Evolutionary conservation across 2,113 vertebrate genomes (phyloP), one percentile per base, ranked within the genome.

Genomic region (Dromas ardeola): DNA sequence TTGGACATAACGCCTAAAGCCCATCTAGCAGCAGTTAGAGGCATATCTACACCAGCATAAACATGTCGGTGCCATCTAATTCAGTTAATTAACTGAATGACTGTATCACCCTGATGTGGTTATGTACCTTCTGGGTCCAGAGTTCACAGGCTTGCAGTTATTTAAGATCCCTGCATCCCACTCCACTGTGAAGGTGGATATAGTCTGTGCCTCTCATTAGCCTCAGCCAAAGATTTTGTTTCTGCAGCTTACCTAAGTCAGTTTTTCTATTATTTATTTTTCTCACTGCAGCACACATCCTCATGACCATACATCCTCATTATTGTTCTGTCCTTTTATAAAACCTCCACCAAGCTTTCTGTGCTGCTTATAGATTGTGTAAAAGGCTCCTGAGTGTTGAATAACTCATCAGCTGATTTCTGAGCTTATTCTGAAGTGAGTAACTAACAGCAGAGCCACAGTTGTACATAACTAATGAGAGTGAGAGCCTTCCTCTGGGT

Each of bases 241-340:
- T 91, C 61, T 90, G 61, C 19, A 53, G 15, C 42, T 84, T 67
- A 34, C 69, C 38, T 55, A 67, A 84, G 52, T 67, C 74, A 78
- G 29, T 52, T 81, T 86, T 94, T 56, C 65, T 84, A 13, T 78
- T 93, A 88, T 93, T 95, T 95, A 95, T 92, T 94, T 93, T 38
- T 70, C 58, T 92, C 45, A 66, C 81, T 66, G 59, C 62, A 30
- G 62, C 45, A 43, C 29, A 87, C 32, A 49, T 87, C 49, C 69
- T 85, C 43, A 79, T 72, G 56, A 81, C 49, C 58, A 89, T 89
- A 61, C 40, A 89, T 89, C 36, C 80, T 92, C 77, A 65, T 96
- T 94, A 95, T 79, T 67, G 62, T 59, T 89, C 72, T 96, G 55
- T 63, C 80, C 59, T 78, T 81, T 72, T 38, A 72, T 34, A 80